phyloP scores from a whole-genome alignment of 2,113 vertebrate genomes.

The Myotis brandtii region DNA sequence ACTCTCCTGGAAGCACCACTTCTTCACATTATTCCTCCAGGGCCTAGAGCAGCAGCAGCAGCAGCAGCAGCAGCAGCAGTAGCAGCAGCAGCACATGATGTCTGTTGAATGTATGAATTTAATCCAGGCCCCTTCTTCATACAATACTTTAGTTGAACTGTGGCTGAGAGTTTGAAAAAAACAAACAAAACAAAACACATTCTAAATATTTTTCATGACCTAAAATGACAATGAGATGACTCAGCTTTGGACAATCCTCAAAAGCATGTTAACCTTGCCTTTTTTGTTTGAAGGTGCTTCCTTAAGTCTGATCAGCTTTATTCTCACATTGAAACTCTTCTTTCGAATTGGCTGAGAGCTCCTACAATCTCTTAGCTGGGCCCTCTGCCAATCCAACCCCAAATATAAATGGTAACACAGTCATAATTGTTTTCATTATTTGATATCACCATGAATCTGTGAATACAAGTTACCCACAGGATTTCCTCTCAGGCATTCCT shows the following conservation, averaged over 20 bases:
- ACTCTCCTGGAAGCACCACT: neutral
- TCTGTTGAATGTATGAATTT: neutral
- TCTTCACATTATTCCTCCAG: neutral
- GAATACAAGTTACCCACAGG: neutral
- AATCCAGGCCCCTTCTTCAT: neutral
- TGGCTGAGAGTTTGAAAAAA: neutral
- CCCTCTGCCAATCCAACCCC: neutral
- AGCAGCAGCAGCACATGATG: neutral
- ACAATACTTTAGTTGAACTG: neutral
- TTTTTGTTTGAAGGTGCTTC: neutral
- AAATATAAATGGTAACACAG: neutral
- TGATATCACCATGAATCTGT: neutral
- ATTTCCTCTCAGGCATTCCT: conserved; percentile 24
- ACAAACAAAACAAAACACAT: neutral
- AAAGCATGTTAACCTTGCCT: neutral
- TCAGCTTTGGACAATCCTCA: neutral
- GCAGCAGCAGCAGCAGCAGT: neutral
- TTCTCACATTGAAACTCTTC: neutral
- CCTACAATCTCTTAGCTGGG: neutral
- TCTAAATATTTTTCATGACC: conserved; percentile 6
- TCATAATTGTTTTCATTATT: neutral
- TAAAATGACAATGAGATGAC: conserved; percentile 6
- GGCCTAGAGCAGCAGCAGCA: neutral
- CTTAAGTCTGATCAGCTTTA: neutral
- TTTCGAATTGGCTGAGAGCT: neutral